phyloP scores from a whole-genome alignment of 2,888 invertebrate species.

The Trilocha varians region DNA sequence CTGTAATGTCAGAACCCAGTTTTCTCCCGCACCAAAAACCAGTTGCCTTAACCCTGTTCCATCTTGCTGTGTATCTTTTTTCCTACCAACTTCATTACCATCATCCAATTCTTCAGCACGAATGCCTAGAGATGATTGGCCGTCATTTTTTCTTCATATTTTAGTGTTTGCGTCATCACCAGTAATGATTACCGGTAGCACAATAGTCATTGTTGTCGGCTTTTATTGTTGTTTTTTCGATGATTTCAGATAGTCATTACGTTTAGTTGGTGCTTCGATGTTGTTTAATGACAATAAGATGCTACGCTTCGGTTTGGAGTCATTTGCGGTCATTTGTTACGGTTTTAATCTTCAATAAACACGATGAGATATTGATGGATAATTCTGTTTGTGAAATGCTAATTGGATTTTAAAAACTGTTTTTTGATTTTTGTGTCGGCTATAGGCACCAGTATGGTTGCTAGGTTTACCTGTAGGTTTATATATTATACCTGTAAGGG shows the following conservation, averaged over 20 bases:
- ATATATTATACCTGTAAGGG: too few relatives aligned
- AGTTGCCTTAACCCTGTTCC: slow-evolving; percentile 66
- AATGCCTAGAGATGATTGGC: slow-evolving; percentile 55
- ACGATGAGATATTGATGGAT: slow-evolving; percentile 25
- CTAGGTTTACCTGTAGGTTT: too few relatives aligned
- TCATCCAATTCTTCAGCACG: slow-evolving; percentile 29
- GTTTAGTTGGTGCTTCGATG: slow-evolving; percentile 62
- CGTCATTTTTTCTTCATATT: slow-evolving; percentile 53
- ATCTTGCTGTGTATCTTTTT: slow-evolving; percentile 32
- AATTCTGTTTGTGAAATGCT: slow-evolving; percentile 22
- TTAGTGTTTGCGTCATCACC: slow-evolving; percentile 69
- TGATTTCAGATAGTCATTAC: slow-evolving; percentile 63
- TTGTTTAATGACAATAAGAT: slow-evolving; percentile 52
- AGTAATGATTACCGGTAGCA: slow-evolving; percentile 67
- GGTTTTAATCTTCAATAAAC: slow-evolving; percentile 21
- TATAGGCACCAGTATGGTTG: too few relatives aligned
- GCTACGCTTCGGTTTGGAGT: slow-evolving; percentile 28
- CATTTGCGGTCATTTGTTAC: slow-evolving; percentile 12
- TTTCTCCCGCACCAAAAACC: too few relatives aligned
- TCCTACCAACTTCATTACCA: not conserved
- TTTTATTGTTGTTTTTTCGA: slow-evolving; percentile 39
- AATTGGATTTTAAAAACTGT: slow-evolving; percentile 16
- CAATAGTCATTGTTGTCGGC: slow-evolving; percentile 64
- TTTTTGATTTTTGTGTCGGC: too few relatives aligned
- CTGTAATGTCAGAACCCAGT: too few relatives aligned